Conservation (phyloP, 1,140 invertebrate genomes). For the Drosophila baimaii region DNA sequence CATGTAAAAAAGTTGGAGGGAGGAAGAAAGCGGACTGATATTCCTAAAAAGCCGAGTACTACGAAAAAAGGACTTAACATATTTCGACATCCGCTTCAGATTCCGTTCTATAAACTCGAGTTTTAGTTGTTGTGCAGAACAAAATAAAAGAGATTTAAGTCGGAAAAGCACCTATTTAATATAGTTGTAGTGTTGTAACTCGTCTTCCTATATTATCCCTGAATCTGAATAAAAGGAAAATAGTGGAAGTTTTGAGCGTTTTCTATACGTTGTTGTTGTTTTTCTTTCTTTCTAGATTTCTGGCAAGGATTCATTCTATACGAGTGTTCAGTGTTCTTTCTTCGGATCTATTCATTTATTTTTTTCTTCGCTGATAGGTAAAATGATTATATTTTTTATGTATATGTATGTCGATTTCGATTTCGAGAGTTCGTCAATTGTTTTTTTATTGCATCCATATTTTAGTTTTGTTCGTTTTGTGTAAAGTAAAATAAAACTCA, state of each 20-base stretch:
- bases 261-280: conserved; percentile 5
- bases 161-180: conserved; percentile 1
- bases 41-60: conserved; percentile 26
- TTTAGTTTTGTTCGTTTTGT: conserved; percentile 27
- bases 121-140: conserved; percentile 3
- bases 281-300: conserved; percentile 9
- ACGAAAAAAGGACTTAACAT: neutral
- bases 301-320: conserved; percentile 28
- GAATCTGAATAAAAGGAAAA: conserved; percentile 25
- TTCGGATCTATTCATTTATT: no score
- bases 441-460: conserved; percentile 27
- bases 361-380: conserved; percentile 18
- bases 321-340: conserved; percentile 10
- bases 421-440: conserved; percentile 17
- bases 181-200: conserved; percentile 7
- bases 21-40: conserved; percentile 26
- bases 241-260: conserved; percentile 20
- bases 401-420: conserved; percentile 29
- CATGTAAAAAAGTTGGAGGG: conserved; percentile 54
- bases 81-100: neutral
- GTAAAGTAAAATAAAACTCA: conserved; percentile 73
- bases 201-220: conserved; percentile 16
- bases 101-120: neutral
- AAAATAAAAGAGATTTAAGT: neutral
- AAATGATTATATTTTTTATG: conserved; percentile 15